phyloP scores from a whole-genome alignment of 2,113 vertebrate species.

The Amphilophus citrinellus region DNA sequence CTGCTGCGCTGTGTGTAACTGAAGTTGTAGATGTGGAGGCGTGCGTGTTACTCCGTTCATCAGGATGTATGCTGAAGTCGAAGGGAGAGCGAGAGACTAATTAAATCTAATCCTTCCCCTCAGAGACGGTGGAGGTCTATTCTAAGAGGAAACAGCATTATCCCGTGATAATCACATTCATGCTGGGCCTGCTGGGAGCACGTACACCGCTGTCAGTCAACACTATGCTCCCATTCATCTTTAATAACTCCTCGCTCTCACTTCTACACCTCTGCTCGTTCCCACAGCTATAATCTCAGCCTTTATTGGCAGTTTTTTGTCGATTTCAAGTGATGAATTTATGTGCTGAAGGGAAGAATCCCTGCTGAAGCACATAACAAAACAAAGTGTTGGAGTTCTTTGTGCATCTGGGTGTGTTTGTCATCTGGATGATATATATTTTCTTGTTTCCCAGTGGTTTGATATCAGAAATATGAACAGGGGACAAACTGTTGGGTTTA shows the following conservation, averaged over 20 bases:
- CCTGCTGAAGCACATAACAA: background rate
- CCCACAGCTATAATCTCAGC: constrained; percentile 8
- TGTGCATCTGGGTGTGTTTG: background rate
- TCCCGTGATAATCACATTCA: constrained; percentile 52
- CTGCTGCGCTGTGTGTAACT: background rate
- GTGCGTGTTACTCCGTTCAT: background rate
- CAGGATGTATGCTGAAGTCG: background rate
- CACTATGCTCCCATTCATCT: constrained; percentile 25
- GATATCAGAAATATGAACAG: background rate
- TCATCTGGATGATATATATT: background rate
- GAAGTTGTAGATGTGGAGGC: constrained; percentile 1
- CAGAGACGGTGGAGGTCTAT: constrained; percentile 33
- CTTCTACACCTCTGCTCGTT: background rate
- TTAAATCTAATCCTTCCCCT: constrained; percentile 62
- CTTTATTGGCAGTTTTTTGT: background rate
- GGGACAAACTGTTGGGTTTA: background rate
- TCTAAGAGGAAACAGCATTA: constrained; percentile 45
- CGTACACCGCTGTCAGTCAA: constrained; percentile 41
- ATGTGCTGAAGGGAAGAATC: background rate
- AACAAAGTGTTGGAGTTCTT: background rate
- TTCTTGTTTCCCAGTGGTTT: background rate
- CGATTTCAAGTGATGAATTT: background rate
- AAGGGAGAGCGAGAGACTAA: constrained; percentile 31
- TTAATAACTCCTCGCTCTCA: constrained; percentile 35
- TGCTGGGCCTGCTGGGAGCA: constrained; percentile 45